phyloP scores from a whole-genome alignment of 2,113 vertebrate species.

The Bubo bubo region DNA sequence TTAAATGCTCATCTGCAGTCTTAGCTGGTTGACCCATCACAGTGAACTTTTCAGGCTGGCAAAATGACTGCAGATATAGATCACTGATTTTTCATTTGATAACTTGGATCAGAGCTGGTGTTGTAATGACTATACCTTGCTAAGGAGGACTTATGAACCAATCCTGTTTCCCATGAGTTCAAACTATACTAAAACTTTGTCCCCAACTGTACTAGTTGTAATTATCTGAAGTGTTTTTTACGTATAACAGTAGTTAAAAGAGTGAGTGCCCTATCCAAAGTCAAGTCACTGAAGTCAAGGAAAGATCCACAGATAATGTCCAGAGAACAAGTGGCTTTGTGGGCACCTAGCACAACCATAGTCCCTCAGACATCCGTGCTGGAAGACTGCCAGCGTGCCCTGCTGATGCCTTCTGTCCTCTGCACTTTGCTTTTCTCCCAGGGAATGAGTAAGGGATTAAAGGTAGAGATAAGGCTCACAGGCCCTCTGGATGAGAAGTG shows the following conservation, averaged over 20 bases:
- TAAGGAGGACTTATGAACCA: background rate
- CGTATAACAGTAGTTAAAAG: background rate
- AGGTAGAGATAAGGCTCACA: background rate
- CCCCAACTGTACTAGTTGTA: background rate
- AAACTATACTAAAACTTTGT: background rate
- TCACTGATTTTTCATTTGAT: background rate
- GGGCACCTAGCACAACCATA: fast-evolving
- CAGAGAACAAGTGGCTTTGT: background rate
- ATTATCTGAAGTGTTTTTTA: background rate
- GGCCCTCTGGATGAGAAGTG: background rate
- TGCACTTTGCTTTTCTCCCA: background rate
- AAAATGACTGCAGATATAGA: background rate
- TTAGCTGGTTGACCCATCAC: background rate
- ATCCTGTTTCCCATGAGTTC: background rate
- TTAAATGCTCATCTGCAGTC: background rate
- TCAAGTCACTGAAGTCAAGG: background rate
- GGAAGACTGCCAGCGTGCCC: background rate
- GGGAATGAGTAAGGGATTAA: background rate
- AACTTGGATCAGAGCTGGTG: background rate
- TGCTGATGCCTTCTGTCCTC: background rate
- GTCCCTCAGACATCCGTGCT: background rate
- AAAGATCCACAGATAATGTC: background rate
- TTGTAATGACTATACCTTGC: background rate
- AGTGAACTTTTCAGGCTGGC: background rate
- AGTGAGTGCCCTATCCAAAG: background rate